Base-by-base conservation (phyloP, 2,113 vertebrate species). In the Acanthisitta chloris region DNA sequence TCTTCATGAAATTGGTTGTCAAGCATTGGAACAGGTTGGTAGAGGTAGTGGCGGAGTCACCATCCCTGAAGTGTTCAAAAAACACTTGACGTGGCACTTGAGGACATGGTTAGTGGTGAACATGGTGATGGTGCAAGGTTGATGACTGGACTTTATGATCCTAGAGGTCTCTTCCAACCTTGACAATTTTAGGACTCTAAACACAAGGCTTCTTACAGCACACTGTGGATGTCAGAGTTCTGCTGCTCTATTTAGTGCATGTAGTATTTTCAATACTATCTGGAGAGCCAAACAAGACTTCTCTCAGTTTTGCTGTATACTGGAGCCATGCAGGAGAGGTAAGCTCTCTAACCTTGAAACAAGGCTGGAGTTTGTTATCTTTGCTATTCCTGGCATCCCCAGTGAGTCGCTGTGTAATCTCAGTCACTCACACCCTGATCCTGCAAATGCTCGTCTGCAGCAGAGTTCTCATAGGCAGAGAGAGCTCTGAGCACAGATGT, bases 271-370 rank as follows among this genome's bases (percentile, higher is more conserved):
- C 59, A 85, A 61, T 49, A 46, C 4, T 81, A 62, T 85, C 65
- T 65, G 70, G 59, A 83, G 31, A 86, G 34, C 36, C 38, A 78
- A 72, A 19, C 19, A 45, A 48, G 38, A 78, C 65, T 46, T 46
- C 45, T 81, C 83, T 90, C 38, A 15, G 28, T 95, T 95, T 89
- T 94, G 70, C 59, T 59, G 81, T 52, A 73, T 11, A 40, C 12
- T 78, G 54, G 46, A 66, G 51, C 36, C n/a, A n/a, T 49, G 57
- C 45, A 38, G 45, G 34, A 90, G 76, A 91, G 91, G 82, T 93
- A 96, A 93, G 57, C 36, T 69, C 83, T 61, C 46, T 89, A 88
- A 69, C 96, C 96, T 97, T 95, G 93, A 95, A 96, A 88, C 67
- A 51, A 88, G 74, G 86, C 76, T 8, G 2, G 46, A 49, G 51